phyloP scores from a whole-genome alignment of 92 coral and sea anemone genomes.

The Pocillopora grandis region DNA sequence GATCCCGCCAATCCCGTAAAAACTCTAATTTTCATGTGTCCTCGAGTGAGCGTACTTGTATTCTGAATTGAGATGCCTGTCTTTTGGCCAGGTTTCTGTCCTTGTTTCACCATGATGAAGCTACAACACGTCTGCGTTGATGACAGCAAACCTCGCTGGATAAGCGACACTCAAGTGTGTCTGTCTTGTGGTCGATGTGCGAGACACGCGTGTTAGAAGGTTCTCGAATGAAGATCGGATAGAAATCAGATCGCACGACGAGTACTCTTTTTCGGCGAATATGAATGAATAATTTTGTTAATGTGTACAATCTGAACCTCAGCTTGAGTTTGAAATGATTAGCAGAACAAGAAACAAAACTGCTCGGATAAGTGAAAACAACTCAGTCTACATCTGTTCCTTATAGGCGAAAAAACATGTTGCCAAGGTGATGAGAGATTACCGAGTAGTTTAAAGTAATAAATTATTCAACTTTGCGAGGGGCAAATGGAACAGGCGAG shows the following conservation, averaged over 20 bases:
- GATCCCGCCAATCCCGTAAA: slow-evolving; percentile 74
- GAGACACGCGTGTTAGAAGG: neutral
- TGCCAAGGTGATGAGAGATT: slow-evolving; percentile 37
- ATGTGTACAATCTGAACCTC: slow-evolving; percentile 13
- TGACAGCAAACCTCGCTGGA: neutral
- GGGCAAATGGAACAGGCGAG: slow-evolving; percentile 18
- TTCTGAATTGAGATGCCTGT: slow-evolving; percentile 77
- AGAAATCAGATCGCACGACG: neutral
- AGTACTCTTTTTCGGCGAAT: slow-evolving; percentile 5
- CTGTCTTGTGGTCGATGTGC: neutral
- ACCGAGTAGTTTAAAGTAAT: slow-evolving; percentile 13
- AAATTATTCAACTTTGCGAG: slow-evolving; percentile 29
- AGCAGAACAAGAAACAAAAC: slow-evolving; percentile 6
- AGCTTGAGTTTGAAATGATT: slow-evolving; percentile 26
- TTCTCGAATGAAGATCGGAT: neutral
- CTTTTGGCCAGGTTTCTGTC: slow-evolving; percentile 45
- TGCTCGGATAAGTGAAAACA: neutral
- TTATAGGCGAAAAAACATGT: slow-evolving; percentile 4
- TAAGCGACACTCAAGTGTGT: neutral
- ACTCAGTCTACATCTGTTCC: slow-evolving; percentile 25
- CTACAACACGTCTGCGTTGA: neutral
- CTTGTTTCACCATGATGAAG: slow-evolving; percentile 64
- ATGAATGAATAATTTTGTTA: slow-evolving; percentile 19
- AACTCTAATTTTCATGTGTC: slow-evolving; percentile 79
- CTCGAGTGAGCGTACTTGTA: slow-evolving; percentile 68